These are phyloP conservation scores for Maccullochella peelii DNA, from an alignment of 2,113 vertebrate species.

Conservation along the genomic window DNA sequence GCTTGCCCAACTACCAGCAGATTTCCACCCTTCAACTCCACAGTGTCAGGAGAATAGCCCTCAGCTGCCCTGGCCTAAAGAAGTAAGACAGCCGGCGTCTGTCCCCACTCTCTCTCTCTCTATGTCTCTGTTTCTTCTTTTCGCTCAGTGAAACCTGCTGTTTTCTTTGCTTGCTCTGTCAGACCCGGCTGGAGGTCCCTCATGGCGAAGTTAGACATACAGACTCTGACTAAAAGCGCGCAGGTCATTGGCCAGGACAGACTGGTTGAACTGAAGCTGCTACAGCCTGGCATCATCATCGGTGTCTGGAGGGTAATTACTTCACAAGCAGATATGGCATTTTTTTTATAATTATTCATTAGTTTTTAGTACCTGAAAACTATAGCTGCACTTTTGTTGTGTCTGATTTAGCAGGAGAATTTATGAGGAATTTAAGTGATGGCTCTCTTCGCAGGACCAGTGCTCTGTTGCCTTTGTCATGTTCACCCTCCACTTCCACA, in stretches of 20 bases:
- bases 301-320: constrained; percentile 90
- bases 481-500: constrained; percentile 89
- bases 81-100: constrained; percentile 64
- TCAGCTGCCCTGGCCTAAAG: constrained; percentile 64
- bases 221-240: constrained; percentile 57
- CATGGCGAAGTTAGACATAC: constrained; percentile 82
- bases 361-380: neutral
- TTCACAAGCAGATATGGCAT: neutral
- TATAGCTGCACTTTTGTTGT: neutral
- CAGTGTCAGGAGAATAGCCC: constrained; percentile 83
- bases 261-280: constrained; percentile 81
- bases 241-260: constrained; percentile 82
- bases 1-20: constrained; percentile 77
- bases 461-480: constrained; percentile 88
- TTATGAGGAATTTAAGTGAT: neutral
- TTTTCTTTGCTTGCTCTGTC: constrained; percentile 42
- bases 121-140: constrained; percentile 1
- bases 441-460: constrained; percentile 82
- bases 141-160: constrained; percentile 24
- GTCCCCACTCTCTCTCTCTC: neutral
- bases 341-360: constrained; percentile 6
- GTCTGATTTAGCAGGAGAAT: neutral
- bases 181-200: constrained; percentile 86
- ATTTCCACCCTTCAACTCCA: constrained; percentile 86
- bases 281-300: constrained; percentile 85